These are phyloP conservation scores for Uria lomvia DNA, from an alignment of 2,113 vertebrate species.

Conservation along the genomic window DNA sequence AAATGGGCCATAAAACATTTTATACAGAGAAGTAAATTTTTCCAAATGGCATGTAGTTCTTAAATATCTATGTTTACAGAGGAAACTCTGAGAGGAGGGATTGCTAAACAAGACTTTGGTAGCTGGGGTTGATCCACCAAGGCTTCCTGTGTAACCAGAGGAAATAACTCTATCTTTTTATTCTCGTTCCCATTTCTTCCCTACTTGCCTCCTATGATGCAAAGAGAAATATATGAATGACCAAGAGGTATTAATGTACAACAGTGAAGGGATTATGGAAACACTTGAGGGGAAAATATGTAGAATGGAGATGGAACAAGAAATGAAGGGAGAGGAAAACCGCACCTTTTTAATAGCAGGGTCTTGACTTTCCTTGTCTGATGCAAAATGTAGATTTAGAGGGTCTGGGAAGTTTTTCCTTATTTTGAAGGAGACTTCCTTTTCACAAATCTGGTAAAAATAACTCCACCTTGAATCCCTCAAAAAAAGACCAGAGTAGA, in stretches of 20 bases:
- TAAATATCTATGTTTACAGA: background rate
- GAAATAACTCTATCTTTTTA: background rate
- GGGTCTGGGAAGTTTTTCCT: background rate
- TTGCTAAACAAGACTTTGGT: constrained; percentile 1
- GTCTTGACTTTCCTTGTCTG: background rate
- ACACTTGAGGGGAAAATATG: background rate
- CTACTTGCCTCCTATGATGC: background rate
- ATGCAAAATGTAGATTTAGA: background rate
- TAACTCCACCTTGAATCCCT: background rate
- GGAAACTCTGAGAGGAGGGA: background rate
- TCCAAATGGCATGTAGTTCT: constrained; percentile 11
- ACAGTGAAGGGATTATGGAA: background rate
- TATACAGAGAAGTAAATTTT: constrained; percentile 1
- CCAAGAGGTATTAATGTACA: background rate
- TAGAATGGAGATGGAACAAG: background rate
- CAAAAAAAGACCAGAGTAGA: background rate
- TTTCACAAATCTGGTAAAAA: background rate
- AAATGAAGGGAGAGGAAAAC: background rate
- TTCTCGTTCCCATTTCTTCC: background rate
- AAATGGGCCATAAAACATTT: constrained; percentile 6
- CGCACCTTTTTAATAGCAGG: background rate
- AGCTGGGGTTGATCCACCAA: background rate
- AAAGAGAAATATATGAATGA: background rate
- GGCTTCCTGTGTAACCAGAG: background rate
- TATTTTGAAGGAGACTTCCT: background rate